Conservation (phyloP, 2,888 invertebrate species). For the Leuctra nigra region DNA sequence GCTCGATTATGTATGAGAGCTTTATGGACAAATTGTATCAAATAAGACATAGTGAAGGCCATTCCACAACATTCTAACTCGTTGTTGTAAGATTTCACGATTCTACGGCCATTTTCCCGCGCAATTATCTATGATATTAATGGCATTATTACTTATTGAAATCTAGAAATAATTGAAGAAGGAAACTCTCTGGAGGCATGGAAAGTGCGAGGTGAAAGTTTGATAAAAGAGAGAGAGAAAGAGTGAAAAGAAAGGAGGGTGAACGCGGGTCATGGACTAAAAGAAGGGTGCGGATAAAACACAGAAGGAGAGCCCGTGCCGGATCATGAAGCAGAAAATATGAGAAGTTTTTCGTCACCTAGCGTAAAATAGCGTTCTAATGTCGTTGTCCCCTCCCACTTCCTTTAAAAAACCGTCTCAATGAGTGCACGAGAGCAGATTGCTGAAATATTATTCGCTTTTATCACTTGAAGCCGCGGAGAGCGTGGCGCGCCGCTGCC, state of each 20-base stretch:
- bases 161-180: no score
- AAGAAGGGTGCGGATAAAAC: slow-evolving; percentile 11
- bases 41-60: no score
- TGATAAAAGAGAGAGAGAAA: no score
- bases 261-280: slow-evolving; percentile 13
- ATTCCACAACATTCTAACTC: no score
- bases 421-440: slow-evolving; percentile 13
- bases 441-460: slow-evolving; percentile 23
- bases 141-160: no score
- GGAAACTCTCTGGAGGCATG: no score
- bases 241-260: neutral
- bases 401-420: slow-evolving; percentile 2
- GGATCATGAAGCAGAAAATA: slow-evolving; percentile 20
- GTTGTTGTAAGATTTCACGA: no score
- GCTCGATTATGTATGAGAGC: no score
- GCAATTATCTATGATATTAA: no score
- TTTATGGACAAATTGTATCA: no score
- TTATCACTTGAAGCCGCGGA: slow-evolving; percentile 15
- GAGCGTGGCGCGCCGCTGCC: slow-evolving; percentile 4
- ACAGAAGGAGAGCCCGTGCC: neutral
- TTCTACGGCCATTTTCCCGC: no score
- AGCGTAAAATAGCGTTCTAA: slow-evolving; percentile 15
- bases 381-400: slow-evolving; percentile 7
- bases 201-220: no score
- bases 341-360: slow-evolving; percentile 18